These are phyloP conservation scores for Macheiramphus alcinus DNA, from an alignment of 2,113 vertebrate species.

Conservation along the genomic window DNA sequence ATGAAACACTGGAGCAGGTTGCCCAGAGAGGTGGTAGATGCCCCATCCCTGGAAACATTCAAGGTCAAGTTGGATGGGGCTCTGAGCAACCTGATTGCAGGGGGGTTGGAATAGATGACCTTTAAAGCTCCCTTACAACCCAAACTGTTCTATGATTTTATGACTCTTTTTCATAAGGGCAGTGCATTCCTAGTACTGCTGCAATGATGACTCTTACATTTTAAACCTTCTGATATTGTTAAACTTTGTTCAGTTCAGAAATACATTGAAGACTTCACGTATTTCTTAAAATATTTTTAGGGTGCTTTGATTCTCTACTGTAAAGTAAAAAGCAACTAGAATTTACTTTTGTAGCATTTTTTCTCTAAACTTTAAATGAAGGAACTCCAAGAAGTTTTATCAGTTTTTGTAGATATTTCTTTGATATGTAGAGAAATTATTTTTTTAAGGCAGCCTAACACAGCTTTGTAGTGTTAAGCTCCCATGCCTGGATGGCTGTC, in stretches of 20 bases:
- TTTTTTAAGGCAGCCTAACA: not conserved
- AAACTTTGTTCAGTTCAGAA: not conserved
- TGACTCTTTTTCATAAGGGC: not conserved
- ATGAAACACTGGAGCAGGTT: not conserved
- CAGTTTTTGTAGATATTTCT: not conserved
- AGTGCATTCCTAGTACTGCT: not conserved
- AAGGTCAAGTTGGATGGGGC: accelerated
- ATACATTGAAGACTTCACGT: not conserved
- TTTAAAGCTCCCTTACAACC: not conserved
- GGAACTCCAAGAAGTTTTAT: not conserved
- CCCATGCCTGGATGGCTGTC: not conserved
- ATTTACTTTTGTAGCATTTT: not conserved
- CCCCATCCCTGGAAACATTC: not conserved
- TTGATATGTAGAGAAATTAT: not conserved
- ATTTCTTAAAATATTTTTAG: not conserved
- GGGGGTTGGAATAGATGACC: not conserved
- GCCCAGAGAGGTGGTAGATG: not conserved
- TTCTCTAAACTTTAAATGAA: not conserved
- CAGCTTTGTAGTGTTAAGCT: not conserved
- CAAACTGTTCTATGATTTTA: not conserved
- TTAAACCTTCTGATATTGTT: not conserved
- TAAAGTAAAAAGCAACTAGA: not conserved
- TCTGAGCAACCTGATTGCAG: not conserved
- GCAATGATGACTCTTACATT: not conserved
- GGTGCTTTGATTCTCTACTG: not conserved